Evolutionary conservation across 1,140 invertebrate genomes (phyloP).

Genomic region (Drosophila kepulauana): DNA sequence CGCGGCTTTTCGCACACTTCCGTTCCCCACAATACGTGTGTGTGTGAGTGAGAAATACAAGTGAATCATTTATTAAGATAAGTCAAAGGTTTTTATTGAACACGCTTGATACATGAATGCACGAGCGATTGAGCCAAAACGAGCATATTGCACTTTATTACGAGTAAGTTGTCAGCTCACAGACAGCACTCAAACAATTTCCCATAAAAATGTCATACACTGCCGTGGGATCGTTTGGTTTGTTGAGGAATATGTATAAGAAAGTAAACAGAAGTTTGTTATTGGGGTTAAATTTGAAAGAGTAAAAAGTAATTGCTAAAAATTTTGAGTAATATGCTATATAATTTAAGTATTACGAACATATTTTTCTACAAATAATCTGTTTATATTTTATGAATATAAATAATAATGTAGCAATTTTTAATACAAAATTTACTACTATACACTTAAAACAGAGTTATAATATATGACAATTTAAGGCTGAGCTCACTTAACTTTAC

Average conservation of each 20-base stretch:
- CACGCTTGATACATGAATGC: conserved; percentile 33
- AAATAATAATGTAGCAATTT: no score
- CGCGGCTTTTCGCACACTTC: conserved; percentile 50
- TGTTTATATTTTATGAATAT: no score
- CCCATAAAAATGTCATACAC: conserved; percentile 31
- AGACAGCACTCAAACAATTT: conserved; percentile 41
- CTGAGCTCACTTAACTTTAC: no score
- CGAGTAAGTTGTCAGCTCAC: conserved; percentile 24
- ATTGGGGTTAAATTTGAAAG: no score
- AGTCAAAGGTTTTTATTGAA: conserved; percentile 72
- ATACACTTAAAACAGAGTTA: no score
- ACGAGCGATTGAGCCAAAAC: conserved; percentile 4
- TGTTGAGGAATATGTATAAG: not conserved
- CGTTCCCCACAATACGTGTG: conserved; percentile 43
- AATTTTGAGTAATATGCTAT: no score
- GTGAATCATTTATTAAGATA: conserved; percentile 70
- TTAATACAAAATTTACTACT: no score
- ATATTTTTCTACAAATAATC: no score
- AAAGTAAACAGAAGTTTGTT: no score
- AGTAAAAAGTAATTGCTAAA: no score
- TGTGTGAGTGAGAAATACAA: conserved; percentile 21
- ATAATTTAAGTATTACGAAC: no score
- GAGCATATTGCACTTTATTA: conserved; percentile 30
- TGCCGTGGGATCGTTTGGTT: not conserved
- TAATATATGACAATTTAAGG: no score